Evolutionary conservation across 2,888 invertebrate genomes (phyloP).

Genomic region (Lithosia quadra): DNA sequence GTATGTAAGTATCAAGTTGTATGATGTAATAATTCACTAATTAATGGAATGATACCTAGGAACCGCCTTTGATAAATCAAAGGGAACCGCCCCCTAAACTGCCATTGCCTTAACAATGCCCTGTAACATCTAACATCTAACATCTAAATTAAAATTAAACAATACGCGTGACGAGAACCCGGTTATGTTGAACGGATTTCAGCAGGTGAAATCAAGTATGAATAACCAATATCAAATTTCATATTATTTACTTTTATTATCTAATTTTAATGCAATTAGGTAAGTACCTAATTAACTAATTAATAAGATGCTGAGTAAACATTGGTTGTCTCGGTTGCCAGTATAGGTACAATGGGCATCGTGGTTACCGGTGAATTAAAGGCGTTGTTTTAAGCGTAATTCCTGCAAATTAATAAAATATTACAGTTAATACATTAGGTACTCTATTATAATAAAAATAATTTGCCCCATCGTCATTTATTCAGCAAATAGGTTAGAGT

Average conservation of each 20-base stretch:
- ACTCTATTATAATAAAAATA: neutral
- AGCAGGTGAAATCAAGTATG: neutral
- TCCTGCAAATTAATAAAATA: neutral
- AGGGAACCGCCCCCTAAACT: no score
- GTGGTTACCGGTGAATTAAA: neutral
- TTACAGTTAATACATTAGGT: neutral
- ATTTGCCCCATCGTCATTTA: neutral
- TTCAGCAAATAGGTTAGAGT: neutral
- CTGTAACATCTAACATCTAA: no score
- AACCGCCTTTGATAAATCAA: no score
- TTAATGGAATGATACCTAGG: no score
- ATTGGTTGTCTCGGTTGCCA: neutral
- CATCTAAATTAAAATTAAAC: no score
- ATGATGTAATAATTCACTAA: neutral
- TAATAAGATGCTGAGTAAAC: conserved; percentile 3
- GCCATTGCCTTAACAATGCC: no score
- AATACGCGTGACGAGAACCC: no score
- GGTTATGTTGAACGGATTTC: neutral
- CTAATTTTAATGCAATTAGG: no score
- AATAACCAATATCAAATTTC: neutral
- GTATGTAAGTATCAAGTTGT: no score
- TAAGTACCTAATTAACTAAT: no score
- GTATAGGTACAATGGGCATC: no score
- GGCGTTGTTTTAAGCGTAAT: neutral
- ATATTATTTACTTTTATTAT: neutral